Percentiles rank a stretch among this genome's conserved stretches.
Evolutionary conservation across 2,113 vertebrate genomes (phyloP).

Genomic region (Arvicanthis niloticus): DNA sequence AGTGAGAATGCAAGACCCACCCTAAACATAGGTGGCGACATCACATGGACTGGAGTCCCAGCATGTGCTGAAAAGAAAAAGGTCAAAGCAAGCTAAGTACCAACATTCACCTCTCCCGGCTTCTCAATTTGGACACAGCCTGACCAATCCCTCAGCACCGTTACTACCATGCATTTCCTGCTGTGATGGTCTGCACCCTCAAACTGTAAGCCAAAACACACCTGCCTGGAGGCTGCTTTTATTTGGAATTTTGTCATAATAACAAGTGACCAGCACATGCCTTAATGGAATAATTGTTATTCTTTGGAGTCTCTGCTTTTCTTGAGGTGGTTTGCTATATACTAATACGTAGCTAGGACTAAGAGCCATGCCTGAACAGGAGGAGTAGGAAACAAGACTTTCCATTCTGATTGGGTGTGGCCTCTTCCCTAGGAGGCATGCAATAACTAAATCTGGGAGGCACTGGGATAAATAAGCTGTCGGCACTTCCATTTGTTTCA

Average conservation of each 20-base stretch:
- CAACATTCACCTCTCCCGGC: background rate
- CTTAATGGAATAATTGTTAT: background rate
- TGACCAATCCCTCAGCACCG: too few relatives aligned
- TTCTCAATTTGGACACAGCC: background rate
- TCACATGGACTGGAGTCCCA: background rate
- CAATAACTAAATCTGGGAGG: too few relatives aligned
- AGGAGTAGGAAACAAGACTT: background rate
- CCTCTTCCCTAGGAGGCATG: background rate
- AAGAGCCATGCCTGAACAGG: background rate
- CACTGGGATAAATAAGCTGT: background rate
- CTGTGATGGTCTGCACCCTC: too few relatives aligned
- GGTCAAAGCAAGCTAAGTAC: background rate
- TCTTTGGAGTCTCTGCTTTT: background rate
- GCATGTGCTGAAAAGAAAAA: too few relatives aligned
- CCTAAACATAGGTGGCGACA: background rate
- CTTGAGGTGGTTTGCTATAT: background rate
- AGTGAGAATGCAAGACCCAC: too few relatives aligned
- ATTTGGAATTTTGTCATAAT: background rate
- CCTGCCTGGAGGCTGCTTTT: background rate
- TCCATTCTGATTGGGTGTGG: background rate
- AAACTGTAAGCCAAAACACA: too few relatives aligned
- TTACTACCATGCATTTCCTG: too few relatives aligned
- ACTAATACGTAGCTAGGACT: background rate
- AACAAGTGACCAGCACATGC: background rate
- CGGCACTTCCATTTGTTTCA: background rate